These are phyloP conservation scores for Petrocephalus schoutedeni DNA, from an alignment of 2,797 vertebrate genomes.

Conservation along the genomic window DNA sequence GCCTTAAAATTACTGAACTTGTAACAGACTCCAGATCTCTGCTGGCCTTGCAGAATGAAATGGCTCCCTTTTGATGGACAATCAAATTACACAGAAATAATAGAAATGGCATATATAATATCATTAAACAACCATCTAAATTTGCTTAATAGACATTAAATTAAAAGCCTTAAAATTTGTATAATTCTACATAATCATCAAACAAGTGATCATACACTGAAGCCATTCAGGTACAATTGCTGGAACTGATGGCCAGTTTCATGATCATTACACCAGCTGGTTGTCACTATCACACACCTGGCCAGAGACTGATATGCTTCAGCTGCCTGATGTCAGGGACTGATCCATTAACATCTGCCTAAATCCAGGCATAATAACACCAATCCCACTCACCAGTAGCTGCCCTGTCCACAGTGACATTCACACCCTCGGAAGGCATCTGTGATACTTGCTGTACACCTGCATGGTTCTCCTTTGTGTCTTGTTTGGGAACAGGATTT, in stretches of 20 bases:
- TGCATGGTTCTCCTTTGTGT: conserved; percentile 35
- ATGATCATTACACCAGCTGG: neutral
- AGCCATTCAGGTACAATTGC: neutral
- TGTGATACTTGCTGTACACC: neutral
- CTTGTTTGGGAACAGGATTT: conserved; percentile 25
- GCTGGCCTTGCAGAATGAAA: neutral
- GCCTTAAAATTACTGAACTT: neutral
- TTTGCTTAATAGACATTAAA: neutral
- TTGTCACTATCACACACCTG: neutral
- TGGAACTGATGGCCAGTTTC: neutral
- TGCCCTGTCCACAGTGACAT: neutral
- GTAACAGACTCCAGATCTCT: neutral
- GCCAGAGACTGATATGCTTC: neutral
- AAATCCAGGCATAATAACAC: neutral
- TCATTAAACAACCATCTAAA: neutral
- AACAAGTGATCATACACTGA: neutral
- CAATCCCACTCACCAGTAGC: conserved; percentile 5
- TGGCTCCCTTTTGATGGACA: neutral
- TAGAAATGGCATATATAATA: neutral
- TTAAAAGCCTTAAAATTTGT: neutral
- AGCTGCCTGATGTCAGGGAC: neutral
- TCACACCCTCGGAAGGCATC: neutral
- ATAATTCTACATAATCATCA: neutral
- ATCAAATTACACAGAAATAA: neutral
- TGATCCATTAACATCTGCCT: neutral